Conservation (phyloP, 2,797 vertebrate species). For the Carcharodon carcharias region DNA sequence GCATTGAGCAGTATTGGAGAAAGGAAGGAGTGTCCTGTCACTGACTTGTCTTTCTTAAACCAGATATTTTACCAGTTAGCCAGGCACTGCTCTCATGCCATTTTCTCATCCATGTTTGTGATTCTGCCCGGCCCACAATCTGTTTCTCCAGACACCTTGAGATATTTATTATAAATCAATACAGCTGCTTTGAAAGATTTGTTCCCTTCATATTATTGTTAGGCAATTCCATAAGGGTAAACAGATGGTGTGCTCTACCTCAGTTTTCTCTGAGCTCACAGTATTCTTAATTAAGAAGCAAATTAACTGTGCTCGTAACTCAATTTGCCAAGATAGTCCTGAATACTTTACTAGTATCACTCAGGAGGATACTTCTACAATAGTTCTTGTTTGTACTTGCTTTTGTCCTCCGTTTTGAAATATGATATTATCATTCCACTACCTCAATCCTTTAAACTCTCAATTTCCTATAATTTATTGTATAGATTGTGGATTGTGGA, state of each 20-base stretch:
- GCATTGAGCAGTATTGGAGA: neutral
- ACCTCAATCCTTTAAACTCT: neutral
- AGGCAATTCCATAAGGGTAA: neutral
- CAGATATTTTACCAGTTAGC: neutral
- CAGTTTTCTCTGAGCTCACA: neutral
- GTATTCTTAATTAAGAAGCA: neutral
- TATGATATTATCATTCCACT: neutral
- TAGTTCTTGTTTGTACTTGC: neutral
- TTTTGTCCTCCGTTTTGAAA: neutral
- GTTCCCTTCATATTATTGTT: neutral
- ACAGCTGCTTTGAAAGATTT: neutral
- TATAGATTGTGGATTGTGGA: neutral
- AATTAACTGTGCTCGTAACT: neutral
- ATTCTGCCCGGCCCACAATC: neutral
- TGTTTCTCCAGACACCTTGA: neutral
- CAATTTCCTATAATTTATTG: neutral
- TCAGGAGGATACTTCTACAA: neutral
- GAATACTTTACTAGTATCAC: neutral
- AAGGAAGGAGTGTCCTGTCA: neutral
- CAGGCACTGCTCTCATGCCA: neutral
- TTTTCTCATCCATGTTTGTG: neutral
- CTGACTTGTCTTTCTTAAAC: neutral
- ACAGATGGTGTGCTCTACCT: neutral
- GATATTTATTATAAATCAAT: neutral
- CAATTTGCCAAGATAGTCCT: neutral